phyloP scores from a whole-genome alignment of 2,797 vertebrate genomes.

The Limosa lapponica region DNA sequence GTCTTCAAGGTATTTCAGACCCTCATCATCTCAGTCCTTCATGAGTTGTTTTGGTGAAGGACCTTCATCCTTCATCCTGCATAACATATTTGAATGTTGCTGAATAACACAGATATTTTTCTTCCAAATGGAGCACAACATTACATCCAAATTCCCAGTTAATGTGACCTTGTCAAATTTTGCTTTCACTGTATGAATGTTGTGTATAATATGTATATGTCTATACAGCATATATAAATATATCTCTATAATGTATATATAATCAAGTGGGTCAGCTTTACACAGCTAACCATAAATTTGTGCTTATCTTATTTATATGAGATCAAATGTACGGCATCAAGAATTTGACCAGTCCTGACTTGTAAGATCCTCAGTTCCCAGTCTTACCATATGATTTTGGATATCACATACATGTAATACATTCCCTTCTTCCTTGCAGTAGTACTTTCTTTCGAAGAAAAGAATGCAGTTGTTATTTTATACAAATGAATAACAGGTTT shows the following conservation, averaged over 20 bases:
- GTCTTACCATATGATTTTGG: neutral
- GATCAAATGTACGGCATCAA: constrained; percentile 51
- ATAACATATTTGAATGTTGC: neutral
- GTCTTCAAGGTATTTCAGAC: constrained; percentile 29
- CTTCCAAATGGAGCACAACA: neutral
- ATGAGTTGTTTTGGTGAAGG: constrained; percentile 8
- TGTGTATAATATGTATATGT: constrained; percentile 49
- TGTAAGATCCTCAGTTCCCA: neutral
- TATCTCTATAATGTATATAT: constrained; percentile 66
- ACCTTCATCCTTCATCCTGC: neutral
- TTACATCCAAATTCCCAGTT: constrained; percentile 41
- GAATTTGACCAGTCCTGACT: neutral
- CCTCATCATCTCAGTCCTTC: neutral
- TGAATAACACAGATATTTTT: neutral
- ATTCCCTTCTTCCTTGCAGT: neutral
- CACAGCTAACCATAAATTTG: constrained; percentile 65
- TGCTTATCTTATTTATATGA: constrained; percentile 57
- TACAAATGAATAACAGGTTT: constrained; percentile 42
- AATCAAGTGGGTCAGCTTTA: constrained; percentile 62
- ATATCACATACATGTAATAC: neutral
- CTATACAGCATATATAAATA: constrained; percentile 67
- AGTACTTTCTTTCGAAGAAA: constrained; percentile 52
- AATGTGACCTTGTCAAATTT: constrained; percentile 11
- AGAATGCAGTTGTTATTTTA: neutral
- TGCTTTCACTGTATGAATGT: constrained; percentile 41